Conservation (phyloP, 2,797 vertebrate genomes). For the Spinus olivaceus region DNA sequence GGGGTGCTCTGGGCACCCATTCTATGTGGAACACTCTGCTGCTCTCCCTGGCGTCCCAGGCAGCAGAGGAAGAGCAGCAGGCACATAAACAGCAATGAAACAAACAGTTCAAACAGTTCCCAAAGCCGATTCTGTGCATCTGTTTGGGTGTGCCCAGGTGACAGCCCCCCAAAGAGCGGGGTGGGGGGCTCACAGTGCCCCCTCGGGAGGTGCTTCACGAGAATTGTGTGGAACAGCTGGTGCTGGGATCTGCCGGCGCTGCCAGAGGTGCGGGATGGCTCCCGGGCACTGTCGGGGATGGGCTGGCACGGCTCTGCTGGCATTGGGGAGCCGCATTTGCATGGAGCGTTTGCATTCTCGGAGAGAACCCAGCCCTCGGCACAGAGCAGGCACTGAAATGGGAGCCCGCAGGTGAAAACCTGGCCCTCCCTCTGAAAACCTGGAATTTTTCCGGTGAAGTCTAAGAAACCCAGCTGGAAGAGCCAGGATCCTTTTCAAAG, state of each 20-base stretch:
- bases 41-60: background rate
- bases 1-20: background rate
- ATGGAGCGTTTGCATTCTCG: background rate
- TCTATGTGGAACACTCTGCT: background rate
- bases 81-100: background rate
- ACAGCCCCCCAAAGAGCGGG: fast-evolving
- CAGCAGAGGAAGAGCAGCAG: background rate
- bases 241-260: background rate
- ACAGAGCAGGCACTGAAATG: background rate
- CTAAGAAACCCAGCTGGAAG: background rate
- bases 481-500: background rate
- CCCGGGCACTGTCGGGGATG: background rate
- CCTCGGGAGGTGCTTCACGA: background rate
- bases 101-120: background rate
- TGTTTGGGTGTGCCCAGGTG: background rate
- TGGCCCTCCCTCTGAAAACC: background rate
- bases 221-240: background rate
- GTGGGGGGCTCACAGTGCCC: fast-evolving
- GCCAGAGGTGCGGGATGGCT: background rate
- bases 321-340: background rate
- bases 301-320: background rate
- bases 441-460: background rate
- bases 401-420: slow-evolving; percentile 24
- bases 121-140: fast-evolving
- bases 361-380: background rate